Conservation (phyloP, 2,888 invertebrate species). For the Epistrophe eligans region DNA sequence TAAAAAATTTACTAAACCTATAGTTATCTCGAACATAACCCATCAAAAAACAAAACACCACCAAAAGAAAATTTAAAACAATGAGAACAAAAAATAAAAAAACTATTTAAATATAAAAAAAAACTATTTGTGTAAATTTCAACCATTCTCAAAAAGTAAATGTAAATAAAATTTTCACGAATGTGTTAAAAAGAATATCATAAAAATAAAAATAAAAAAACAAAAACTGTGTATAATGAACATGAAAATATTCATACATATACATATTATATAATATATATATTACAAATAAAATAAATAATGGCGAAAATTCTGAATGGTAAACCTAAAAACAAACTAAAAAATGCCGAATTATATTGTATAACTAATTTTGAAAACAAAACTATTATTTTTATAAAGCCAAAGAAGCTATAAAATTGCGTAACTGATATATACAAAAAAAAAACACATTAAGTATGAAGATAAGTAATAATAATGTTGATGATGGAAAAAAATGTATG, state of each 20-base stretch:
- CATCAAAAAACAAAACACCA: constrained; percentile 70
- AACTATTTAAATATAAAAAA: constrained; percentile 3
- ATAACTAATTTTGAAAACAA: constrained; percentile 26
- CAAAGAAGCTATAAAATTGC: constrained; percentile 29
- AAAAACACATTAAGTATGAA: constrained; percentile 56
- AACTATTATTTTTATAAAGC: constrained; percentile 45
- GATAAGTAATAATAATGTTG: constrained; percentile 32
- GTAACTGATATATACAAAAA: constrained; percentile 25
- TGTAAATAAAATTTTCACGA: constrained; percentile 72
- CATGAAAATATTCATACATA: constrained; percentile 34
- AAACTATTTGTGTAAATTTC: constrained; percentile 74
- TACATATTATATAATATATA: constrained; percentile 36
- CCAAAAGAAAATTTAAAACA: constrained; percentile 51
- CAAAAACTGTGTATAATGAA: neutral
- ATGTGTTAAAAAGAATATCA: constrained; percentile 63
- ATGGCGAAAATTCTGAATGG: constrained; percentile 39
- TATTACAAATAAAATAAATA: constrained; percentile 3
- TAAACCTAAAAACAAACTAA: constrained; percentile 37
- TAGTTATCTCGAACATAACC: constrained; percentile 1
- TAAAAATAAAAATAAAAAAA: constrained; percentile 45
- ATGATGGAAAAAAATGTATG: constrained; percentile 7
- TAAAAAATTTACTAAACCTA: constrained; percentile 29
- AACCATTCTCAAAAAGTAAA: constrained; percentile 70
- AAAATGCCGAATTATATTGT: constrained; percentile 33
- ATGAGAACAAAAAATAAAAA: constrained; percentile 34